Percentiles rank a stretch among this genome's conserved stretches.
phyloP scores from a whole-genome alignment of 2,888 invertebrate species.

The Plemyria rubiginata region DNA sequence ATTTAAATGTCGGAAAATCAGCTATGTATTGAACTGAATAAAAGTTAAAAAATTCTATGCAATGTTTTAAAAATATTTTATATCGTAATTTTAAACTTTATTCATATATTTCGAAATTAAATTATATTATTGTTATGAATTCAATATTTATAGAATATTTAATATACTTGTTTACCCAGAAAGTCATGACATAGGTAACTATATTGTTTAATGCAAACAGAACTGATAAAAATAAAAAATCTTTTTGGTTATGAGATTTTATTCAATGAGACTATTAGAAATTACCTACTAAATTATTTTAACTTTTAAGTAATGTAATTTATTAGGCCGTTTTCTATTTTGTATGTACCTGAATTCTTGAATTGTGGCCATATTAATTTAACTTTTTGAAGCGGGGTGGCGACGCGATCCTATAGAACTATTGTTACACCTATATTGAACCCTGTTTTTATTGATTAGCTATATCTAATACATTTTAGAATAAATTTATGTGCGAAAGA shows the following conservation, averaged over 20 bases:
- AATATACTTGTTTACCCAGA: constrained; percentile 68
- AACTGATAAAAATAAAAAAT: constrained; percentile 65
- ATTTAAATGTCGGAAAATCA: constrained; percentile 13
- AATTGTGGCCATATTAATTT: constrained; percentile 82
- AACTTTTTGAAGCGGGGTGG: constrained; percentile 55
- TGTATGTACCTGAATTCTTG: constrained; percentile 83
- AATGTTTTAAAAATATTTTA: constrained; percentile 13
- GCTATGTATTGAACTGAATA: constrained; percentile 18
- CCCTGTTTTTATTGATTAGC: constrained; percentile 73
- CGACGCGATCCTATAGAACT: constrained; percentile 61
- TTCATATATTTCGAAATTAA: constrained; percentile 23
- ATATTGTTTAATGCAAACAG: constrained; percentile 52
- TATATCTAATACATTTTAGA: constrained; percentile 59
- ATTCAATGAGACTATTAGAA: constrained; percentile 75
- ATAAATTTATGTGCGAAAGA: constrained; percentile 72
- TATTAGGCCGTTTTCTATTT: constrained; percentile 72
- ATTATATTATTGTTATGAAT: constrained; percentile 63
- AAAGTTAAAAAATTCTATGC: constrained; percentile 8
- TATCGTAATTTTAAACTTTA: constrained; percentile 4
- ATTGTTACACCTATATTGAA: constrained; percentile 72
- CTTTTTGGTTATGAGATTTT: constrained; percentile 74
- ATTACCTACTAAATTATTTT: constrained; percentile 78
- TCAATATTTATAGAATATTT: constrained; percentile 58
- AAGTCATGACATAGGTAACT: constrained; percentile 62
- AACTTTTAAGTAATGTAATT: constrained; percentile 67